phyloP scores from a whole-genome alignment of 2,797 vertebrate species.

The Vespertilio murinus region DNA sequence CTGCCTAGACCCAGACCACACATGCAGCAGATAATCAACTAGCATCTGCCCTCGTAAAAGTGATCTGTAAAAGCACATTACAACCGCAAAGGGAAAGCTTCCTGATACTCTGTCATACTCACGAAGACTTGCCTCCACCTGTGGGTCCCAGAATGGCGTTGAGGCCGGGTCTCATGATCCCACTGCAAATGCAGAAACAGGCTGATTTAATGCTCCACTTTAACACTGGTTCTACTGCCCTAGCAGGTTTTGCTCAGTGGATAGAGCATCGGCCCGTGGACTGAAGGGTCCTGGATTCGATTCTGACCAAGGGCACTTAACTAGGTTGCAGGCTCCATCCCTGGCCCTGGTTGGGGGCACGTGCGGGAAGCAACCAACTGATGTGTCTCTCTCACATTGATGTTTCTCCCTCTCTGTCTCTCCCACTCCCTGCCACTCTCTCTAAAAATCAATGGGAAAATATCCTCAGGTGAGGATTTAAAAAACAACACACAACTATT shows the following conservation, averaged over 20 bases:
- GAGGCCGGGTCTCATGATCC: slow-evolving; percentile 87
- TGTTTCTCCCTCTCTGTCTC: too few relatives aligned
- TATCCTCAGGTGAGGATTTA: too few relatives aligned
- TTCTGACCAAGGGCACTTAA: too few relatives aligned
- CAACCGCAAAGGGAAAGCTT: not conserved
- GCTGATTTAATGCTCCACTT: not conserved
- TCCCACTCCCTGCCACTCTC: too few relatives aligned
- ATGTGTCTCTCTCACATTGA: too few relatives aligned
- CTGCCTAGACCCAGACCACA: not conserved
- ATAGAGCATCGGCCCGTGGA: too few relatives aligned
- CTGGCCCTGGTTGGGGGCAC: too few relatives aligned
- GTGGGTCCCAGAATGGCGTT: slow-evolving; percentile 88
- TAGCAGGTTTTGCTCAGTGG: too few relatives aligned
- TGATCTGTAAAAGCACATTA: not conserved
- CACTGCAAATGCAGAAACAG: slow-evolving; percentile 78
- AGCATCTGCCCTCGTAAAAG: not conserved
- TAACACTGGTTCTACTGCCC: not conserved
- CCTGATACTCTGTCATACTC: slow-evolving; percentile 76
- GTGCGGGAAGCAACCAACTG: too few relatives aligned
- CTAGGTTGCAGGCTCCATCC: too few relatives aligned
- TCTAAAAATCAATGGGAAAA: too few relatives aligned
- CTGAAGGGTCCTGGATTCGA: too few relatives aligned
- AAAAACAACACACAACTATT: not conserved
- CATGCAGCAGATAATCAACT: not conserved
- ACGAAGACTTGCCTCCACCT: slow-evolving; percentile 88